Evolutionary conservation across 1,140 invertebrate species (phyloP).

Genomic region (Daktulosphaira vitifoliae): DNA sequence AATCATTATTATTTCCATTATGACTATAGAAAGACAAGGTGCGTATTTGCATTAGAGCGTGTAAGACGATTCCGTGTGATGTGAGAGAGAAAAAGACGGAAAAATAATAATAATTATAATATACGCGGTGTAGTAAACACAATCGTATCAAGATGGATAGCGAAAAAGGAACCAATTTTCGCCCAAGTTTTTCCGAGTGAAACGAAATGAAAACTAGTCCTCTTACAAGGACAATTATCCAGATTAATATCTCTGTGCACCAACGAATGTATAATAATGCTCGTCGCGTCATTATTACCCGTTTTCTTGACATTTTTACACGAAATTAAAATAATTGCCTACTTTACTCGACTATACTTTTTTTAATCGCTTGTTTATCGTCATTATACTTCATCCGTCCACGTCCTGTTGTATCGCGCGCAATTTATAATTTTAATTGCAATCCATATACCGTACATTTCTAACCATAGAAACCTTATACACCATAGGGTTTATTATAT

Average conservation of each 20-base stretch:
- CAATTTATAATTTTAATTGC: too few relatives aligned
- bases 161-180: slow-evolving; percentile 10
- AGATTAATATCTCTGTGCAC: slow-evolving; percentile 25
- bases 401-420: too few relatives aligned
- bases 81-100: too few relatives aligned
- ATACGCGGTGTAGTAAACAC: not conserved
- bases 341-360: not conserved
- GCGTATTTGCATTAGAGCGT: not conserved
- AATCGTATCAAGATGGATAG: slow-evolving; percentile 13
- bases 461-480: too few relatives aligned
- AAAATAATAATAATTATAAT: not conserved
- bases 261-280: not conserved
- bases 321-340: slow-evolving; percentile 22
- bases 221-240: slow-evolving; percentile 32
- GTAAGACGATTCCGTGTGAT: too few relatives aligned
- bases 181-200: slow-evolving; percentile 27
- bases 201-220: slow-evolving; percentile 33
- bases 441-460: too few relatives aligned
- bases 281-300: not conserved
- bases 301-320: slow-evolving; percentile 31
- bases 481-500: too few relatives aligned
- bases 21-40: not conserved
- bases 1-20: slow-evolving; percentile 11
- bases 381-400: too few relatives aligned
- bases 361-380: too few relatives aligned